Evolutionary conservation across 2,888 invertebrate species (phyloP), one percentile per base, ranked within the genome.

Genomic region (Drosophila merina): DNA sequence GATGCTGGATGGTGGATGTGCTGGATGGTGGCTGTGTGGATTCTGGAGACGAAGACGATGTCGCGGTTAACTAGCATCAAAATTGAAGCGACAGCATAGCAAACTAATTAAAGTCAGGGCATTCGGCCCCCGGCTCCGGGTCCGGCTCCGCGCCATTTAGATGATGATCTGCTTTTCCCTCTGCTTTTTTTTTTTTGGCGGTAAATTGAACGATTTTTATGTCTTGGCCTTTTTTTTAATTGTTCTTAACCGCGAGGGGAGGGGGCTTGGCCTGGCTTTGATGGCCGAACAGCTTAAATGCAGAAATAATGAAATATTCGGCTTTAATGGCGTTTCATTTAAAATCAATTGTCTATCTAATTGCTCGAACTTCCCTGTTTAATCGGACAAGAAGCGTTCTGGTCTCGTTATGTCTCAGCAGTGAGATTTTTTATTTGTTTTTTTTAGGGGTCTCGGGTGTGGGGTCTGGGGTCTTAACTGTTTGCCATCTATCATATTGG

Each of bases 141-240:
- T 20, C 20, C 20, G 20, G 20, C 20, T 20, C 20, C 20, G 20
- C 20, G 20, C 20, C 20, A 20, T 20, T 20, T 20, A 20, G 20
- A 20, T 20, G 20, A 20, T 20, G 20, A 20, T 20, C 20, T 20
- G 20, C 20, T 20, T 20, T 20, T 20, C 20, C 20, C 20, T 20
- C 20, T 1, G 20, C 20, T 20, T 20, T 20, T 20, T 20, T 20
- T 28, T 28, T 14, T 9, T 12, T 14, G 42, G 42, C 8, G 42
- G 42, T 14, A 83, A 81, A 86, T 75, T 78, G 82, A 85, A 87
- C 79, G 82, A 82, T 88, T 88, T 88, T 77, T 84, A 78, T 75
- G 85, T 12, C 85, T 80, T 78, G 78, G 87, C 82, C 79, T 88
- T 86, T 84, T 84, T 84, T 84, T 84, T 88, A 88, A 84, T 86